A percentile compares a stretch with the other conserved stretches of the same genome.
Evolutionary conservation across 2,113 vertebrate genomes (phyloP).

Genomic region (Tragulus kanchil): DNA sequence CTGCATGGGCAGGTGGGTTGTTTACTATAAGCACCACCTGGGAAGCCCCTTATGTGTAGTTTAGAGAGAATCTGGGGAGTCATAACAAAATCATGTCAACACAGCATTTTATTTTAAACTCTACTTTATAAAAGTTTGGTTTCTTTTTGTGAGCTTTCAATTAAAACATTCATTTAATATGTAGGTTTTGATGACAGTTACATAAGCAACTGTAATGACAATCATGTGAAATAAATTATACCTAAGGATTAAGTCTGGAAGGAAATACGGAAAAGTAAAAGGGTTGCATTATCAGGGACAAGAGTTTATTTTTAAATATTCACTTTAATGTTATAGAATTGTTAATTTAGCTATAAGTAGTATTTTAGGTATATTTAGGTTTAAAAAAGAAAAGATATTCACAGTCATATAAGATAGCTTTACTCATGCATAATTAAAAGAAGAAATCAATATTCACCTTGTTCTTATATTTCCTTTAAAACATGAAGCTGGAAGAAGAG

Average conservation of each 20-base stretch:
- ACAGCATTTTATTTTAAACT: constrained; percentile 34
- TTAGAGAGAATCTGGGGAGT: constrained; percentile 14
- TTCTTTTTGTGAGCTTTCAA: constrained; percentile 42
- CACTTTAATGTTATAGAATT: background rate
- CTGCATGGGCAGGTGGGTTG: background rate
- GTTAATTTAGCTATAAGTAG: constrained; percentile 41
- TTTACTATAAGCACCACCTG: background rate
- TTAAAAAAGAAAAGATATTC: constrained; percentile 56
- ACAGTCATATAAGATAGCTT: background rate
- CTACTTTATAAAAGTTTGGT: background rate
- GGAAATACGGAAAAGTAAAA: background rate
- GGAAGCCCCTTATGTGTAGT: background rate
- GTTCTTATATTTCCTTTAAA: constrained; percentile 73
- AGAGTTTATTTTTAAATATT: constrained; percentile 11
- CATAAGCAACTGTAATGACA: constrained; percentile 22
- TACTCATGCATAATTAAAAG: constrained; percentile 72
- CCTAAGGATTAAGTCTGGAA: background rate
- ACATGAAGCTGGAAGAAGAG: constrained; percentile 63
- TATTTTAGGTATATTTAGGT: constrained; percentile 35
- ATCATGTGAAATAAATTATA: constrained; percentile 5
- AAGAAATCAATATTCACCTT: constrained; percentile 70
- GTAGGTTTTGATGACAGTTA: background rate
- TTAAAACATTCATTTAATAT: background rate
- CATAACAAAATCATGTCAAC: background rate
- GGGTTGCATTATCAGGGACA: background rate